phyloP scores from a whole-genome alignment of 2,888 invertebrate genomes.

The Ormyrus pomaceus region DNA sequence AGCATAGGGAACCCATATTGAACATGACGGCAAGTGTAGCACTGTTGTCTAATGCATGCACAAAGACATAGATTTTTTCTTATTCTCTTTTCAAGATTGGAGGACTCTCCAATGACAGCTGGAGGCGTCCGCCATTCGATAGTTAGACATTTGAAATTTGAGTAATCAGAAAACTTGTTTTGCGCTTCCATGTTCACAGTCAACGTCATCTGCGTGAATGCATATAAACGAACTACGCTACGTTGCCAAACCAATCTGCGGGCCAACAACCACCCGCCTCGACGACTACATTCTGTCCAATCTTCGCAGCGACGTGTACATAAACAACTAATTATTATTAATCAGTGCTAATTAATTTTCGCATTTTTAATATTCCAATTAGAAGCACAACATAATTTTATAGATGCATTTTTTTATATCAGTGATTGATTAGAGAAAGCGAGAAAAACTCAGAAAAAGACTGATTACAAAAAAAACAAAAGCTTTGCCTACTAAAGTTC shows the following conservation, averaged over 20 bases:
- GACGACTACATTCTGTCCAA: slow-evolving; percentile 74
- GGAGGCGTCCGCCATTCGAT: slow-evolving; percentile 52
- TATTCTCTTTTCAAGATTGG: slow-evolving; percentile 53
- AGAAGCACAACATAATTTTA: slow-evolving; percentile 49
- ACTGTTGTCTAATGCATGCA: slow-evolving; percentile 58
- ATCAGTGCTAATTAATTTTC: slow-evolving; percentile 53
- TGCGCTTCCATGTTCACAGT: slow-evolving; percentile 75
- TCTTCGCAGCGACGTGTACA: slow-evolving; percentile 74
- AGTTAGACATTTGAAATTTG: slow-evolving; percentile 59
- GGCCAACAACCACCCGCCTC: slow-evolving; percentile 72
- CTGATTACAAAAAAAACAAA: slow-evolving; percentile 48
- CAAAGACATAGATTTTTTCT: slow-evolving; percentile 51
- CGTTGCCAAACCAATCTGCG: slow-evolving; percentile 74
- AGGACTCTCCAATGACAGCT: slow-evolving; percentile 56
- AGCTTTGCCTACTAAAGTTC: slow-evolving; percentile 30
- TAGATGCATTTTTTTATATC: slow-evolving; percentile 48
- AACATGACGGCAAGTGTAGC: slow-evolving; percentile 52
- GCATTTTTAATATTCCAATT: slow-evolving; percentile 48
- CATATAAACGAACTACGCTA: slow-evolving; percentile 74
- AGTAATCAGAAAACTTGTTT: slow-evolving; percentile 68
- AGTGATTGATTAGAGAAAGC: slow-evolving; percentile 42
- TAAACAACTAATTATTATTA: slow-evolving; percentile 61
- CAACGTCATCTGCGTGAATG: slow-evolving; percentile 75
- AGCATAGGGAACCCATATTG: slow-evolving; percentile 47
- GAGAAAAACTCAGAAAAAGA: slow-evolving; percentile 48